A percentile compares a stretch with the other conserved stretches of the same genome.
phyloP scores from a whole-genome alignment of 2,888 invertebrate genomes.

The Scaptodrosophila latifasciaeformis region DNA sequence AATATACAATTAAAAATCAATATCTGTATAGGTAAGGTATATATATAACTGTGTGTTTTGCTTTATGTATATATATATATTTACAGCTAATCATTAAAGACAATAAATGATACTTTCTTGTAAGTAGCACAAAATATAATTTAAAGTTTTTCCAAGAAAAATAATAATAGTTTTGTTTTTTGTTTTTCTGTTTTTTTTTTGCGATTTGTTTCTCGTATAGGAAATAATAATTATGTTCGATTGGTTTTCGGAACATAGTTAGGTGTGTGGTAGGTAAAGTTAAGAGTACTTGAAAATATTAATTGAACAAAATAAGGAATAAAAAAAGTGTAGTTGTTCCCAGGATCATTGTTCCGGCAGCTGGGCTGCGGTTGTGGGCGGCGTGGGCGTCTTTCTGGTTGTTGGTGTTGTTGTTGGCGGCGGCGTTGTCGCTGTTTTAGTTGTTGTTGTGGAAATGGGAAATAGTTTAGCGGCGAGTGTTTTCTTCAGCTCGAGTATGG shows the following conservation, averaged over 20 bases:
- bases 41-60: conserved; percentile 14
- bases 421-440: conserved; percentile 19
- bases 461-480: conserved; percentile 52
- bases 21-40: conserved; percentile 37
- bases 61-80: conserved; percentile 32
- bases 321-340: neutral
- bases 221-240: neutral
- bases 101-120: conserved; percentile 16
- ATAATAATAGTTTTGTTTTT: conserved; percentile 29
- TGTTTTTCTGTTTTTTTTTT: conserved; percentile 8
- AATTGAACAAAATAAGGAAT: too few relatives aligned
- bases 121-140: conserved; percentile 4
- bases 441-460: conserved; percentile 27
- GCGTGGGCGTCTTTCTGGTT: too few relatives aligned
- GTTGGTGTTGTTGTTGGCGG: conserved; percentile 41
- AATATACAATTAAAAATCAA: conserved; percentile 10
- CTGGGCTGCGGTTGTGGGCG: too few relatives aligned
- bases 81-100: conserved; percentile 52
- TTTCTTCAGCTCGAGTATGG: conserved; percentile 39
- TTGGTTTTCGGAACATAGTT: too few relatives aligned
- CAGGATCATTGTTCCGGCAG: too few relatives aligned
- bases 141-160: conserved; percentile 31
- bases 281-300: neutral
- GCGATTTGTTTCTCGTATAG: neutral
- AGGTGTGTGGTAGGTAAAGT: too few relatives aligned